Evolutionary conservation across 1,140 invertebrate genomes (phyloP).

Genomic region (Pseudachorutes palmiensis): DNA sequence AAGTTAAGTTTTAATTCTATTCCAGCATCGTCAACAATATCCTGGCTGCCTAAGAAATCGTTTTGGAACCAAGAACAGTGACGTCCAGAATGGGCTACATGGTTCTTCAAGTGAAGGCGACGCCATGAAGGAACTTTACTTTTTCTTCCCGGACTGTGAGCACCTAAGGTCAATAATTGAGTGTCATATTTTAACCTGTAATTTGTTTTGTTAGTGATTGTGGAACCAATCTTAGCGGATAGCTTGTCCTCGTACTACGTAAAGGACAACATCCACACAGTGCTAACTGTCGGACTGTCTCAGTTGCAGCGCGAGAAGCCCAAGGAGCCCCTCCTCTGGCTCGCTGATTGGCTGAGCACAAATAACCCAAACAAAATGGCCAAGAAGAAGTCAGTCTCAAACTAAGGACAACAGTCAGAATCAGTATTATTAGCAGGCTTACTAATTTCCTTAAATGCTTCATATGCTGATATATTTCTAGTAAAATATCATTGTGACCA

Average conservation of each 20-base stretch:
- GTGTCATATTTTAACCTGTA: background rate
- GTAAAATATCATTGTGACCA: background rate
- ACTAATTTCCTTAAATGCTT: background rate
- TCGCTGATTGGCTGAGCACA: slow-evolving; percentile 64
- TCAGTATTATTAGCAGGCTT: background rate
- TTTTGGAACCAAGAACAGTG: slow-evolving; percentile 57
- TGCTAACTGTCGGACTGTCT: slow-evolving; percentile 57
- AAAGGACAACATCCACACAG: slow-evolving; percentile 54
- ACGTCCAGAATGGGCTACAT: slow-evolving; percentile 66
- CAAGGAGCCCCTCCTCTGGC: slow-evolving; percentile 51
- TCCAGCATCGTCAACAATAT: slow-evolving; percentile 7
- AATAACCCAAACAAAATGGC: slow-evolving; percentile 68
- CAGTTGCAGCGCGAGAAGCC: slow-evolving; percentile 44
- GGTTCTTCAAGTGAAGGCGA: slow-evolving; percentile 63
- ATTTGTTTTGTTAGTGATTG: slow-evolving; percentile 47
- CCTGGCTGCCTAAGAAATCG: slow-evolving; percentile 4
- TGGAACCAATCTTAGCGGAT: slow-evolving; percentile 51
- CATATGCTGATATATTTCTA: background rate
- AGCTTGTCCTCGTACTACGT: slow-evolving; percentile 58
- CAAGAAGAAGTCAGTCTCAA: background rate
- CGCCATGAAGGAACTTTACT: slow-evolving; percentile 74
- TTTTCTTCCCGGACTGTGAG: slow-evolving; percentile 77
- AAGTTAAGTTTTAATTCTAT: background rate
- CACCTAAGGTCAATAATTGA: background rate
- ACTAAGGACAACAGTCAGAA: background rate